phyloP scores from a whole-genome alignment of 2,113 vertebrate genomes.

The Oreotrochilus melanogaster region DNA sequence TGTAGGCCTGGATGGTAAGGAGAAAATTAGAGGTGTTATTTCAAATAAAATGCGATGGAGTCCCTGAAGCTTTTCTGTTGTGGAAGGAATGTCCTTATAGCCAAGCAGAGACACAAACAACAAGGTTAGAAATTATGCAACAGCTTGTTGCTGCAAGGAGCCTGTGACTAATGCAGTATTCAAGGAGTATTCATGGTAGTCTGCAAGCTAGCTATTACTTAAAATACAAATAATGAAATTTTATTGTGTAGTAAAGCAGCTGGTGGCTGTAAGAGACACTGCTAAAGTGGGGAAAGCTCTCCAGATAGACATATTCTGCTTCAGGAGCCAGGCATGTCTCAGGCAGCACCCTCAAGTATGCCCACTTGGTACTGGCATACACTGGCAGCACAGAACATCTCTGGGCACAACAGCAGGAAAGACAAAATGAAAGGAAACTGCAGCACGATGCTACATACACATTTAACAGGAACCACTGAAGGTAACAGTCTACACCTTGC shows the following conservation, averaged over 20 bases:
- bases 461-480: neutral
- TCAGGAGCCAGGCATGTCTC: neutral
- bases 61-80: neutral
- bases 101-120: neutral
- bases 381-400: fast-evolving
- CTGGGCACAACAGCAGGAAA: neutral
- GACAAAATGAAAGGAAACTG: neutral
- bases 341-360: neutral
- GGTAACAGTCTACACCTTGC: neutral
- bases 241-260: neutral
- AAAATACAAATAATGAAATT: neutral
- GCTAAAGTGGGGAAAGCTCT: neutral
- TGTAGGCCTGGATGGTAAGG: neutral
- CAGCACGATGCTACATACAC: fast-evolving
- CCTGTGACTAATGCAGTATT: neutral
- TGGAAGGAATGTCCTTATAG: neutral
- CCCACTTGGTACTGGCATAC: neutral
- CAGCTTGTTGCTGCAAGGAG: neutral
- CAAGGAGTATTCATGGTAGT: neutral
- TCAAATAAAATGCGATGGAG: neutral
- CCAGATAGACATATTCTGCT: fast-evolving
- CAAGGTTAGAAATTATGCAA: fast-evolving
- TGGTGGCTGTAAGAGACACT: neutral
- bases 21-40: neutral
- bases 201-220: neutral